phyloP scores from a whole-genome alignment of 2,888 invertebrate genomes.

The Callyntrura sp. region DNA sequence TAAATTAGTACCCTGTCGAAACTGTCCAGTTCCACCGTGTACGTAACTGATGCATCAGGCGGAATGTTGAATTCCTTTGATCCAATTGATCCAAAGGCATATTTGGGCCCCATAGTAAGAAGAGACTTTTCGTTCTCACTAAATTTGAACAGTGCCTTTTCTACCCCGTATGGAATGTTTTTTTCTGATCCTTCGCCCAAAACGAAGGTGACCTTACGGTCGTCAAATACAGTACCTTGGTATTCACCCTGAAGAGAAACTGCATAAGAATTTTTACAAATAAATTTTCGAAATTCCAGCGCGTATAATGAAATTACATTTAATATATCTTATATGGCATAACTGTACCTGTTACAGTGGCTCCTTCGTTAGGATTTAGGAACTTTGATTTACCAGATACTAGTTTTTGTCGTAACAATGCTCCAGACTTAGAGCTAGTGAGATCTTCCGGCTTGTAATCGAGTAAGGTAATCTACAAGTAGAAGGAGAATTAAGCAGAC shows the following conservation, averaged over 20 bases:
- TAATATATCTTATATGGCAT: neutral
- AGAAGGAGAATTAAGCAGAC: too few relatives aligned
- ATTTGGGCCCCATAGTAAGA: slow-evolving; percentile 90
- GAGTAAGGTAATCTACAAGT: slow-evolving; percentile 95
- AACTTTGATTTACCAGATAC: slow-evolving; percentile 89
- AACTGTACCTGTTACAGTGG: slow-evolving; percentile 91
- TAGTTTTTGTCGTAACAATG: slow-evolving; percentile 91
- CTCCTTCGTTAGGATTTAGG: slow-evolving; percentile 92
- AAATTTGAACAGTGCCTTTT: slow-evolving; percentile 93
- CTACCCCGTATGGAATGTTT: slow-evolving; percentile 93
- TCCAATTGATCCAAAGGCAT: slow-evolving; percentile 92
- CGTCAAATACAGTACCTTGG: slow-evolving; percentile 91
- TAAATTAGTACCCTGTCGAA: slow-evolving; percentile 89
- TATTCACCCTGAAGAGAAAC: slow-evolving; percentile 91
- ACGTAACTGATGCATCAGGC: slow-evolving; percentile 91
- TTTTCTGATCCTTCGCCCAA: slow-evolving; percentile 94
- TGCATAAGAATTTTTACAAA: slow-evolving; percentile 84
- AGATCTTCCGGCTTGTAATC: slow-evolving; percentile 95
- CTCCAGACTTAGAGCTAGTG: slow-evolving; percentile 93
- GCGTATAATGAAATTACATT: too few relatives aligned
- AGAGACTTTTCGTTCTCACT: slow-evolving; percentile 92
- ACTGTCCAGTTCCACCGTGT: slow-evolving; percentile 92
- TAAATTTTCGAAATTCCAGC: too few relatives aligned
- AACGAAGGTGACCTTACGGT: slow-evolving; percentile 92
- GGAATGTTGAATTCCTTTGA: slow-evolving; percentile 91